Conservation (phyloP, 2,888 invertebrate species). For the Tetragnatha montana region DNA sequence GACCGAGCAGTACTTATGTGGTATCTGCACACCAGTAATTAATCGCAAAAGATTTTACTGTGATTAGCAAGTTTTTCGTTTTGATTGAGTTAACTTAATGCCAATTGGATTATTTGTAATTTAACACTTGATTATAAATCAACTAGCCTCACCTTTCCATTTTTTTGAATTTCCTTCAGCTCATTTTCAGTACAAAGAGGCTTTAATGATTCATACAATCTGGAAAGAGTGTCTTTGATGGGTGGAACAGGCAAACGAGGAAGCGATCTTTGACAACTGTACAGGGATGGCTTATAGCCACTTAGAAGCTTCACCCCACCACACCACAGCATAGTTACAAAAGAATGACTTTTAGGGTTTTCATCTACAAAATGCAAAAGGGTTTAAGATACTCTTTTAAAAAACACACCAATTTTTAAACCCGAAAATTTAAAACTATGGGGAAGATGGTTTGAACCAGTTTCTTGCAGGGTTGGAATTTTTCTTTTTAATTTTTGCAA, state of each 20-base stretch:
- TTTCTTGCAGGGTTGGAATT: too few species aligned
- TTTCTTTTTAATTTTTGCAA: too few species aligned
- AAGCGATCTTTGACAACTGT: slow-evolving; percentile 80
- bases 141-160: slow-evolving; percentile 74
- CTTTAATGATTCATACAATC: slow-evolving; percentile 76
- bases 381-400: too few species aligned
- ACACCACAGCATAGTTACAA: slow-evolving; percentile 77
- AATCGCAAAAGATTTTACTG: too few species aligned
- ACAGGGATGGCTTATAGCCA: slow-evolving; percentile 78
- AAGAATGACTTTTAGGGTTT: slow-evolving; percentile 76
- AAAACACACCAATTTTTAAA: too few species aligned
- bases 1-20: too few species aligned
- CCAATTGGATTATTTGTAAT: too few species aligned
- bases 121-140: neutral
- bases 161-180: slow-evolving; percentile 75
- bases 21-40: too few species aligned
- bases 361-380: slow-evolving; percentile 75
- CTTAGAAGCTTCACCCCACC: slow-evolving; percentile 78
- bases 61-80: too few species aligned
- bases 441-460: too few species aligned
- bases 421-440: too few species aligned
- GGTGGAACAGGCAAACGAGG: slow-evolving; percentile 80
- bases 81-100: too few species aligned
- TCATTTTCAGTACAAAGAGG: slow-evolving; percentile 76
- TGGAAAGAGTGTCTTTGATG: slow-evolving; percentile 78